These are phyloP conservation scores for Caenorhabditis remanei DNA, from an alignment of 1,140 invertebrate species.

Conservation along the genomic window DNA sequence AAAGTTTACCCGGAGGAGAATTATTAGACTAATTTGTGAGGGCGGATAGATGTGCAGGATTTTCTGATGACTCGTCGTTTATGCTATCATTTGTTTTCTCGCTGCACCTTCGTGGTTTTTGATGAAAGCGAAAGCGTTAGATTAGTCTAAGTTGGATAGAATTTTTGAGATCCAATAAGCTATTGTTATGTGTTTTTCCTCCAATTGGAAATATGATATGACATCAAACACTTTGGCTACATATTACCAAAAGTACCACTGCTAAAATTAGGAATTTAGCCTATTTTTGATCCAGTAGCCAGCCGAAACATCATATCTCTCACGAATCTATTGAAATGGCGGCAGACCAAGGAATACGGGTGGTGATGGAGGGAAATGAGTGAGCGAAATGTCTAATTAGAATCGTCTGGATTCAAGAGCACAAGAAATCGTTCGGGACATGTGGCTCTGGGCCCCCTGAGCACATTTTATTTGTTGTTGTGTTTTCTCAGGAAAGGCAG, in stretches of 20 bases:
- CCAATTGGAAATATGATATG: background rate
- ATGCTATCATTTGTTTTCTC: background rate
- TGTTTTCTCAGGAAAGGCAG: background rate
- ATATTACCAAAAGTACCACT: background rate
- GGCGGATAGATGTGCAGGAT: background rate
- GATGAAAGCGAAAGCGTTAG: background rate
- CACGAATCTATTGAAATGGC: background rate
- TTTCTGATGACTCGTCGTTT: background rate
- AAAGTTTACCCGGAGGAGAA: conserved; percentile 31
- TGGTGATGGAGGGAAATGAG: conserved; percentile 45
- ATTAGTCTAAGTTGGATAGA: background rate
- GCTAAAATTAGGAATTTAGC: background rate
- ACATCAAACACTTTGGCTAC: conserved; percentile 14
- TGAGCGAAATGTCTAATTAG: conserved; percentile 55
- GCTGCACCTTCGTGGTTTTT: conserved; percentile 1
- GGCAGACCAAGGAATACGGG: background rate
- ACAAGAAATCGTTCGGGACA: conserved; percentile 47
- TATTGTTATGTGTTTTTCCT: too few relatives aligned
- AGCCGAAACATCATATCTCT: background rate
- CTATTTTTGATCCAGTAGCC: background rate
- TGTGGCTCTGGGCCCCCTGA: conserved; percentile 17
- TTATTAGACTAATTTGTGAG: conserved; percentile 43
- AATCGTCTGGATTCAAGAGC: conserved; percentile 49
- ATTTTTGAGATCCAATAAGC: too few relatives aligned
- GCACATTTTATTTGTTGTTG: conserved; percentile 13